These are phyloP conservation scores for Diarsia rubi DNA, from an alignment of 2,888 invertebrate genomes.

Conservation along the genomic window DNA sequence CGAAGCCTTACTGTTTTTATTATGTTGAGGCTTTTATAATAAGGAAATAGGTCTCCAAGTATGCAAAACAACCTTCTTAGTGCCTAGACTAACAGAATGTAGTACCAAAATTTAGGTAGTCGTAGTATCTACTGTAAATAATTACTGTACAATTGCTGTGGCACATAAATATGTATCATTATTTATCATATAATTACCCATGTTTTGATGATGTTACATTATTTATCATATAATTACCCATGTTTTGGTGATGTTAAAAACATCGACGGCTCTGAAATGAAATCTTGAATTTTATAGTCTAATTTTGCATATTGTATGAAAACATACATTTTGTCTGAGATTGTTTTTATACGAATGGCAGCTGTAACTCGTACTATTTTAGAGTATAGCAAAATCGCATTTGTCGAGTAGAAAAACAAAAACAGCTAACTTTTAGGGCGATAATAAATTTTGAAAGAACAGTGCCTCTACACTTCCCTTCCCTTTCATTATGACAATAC, in stretches of 20 bases:
- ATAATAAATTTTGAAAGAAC: not conserved
- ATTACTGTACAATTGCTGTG: conserved; percentile 36
- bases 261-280: conserved; percentile 20
- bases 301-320: conserved; percentile 1
- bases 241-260: conserved; percentile 47
- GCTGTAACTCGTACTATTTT: conserved; percentile 17
- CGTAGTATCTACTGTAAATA: conserved; percentile 59
- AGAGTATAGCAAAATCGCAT: not conserved
- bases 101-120: conserved; percentile 33
- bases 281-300: not conserved
- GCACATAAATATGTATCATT: conserved; percentile 32
- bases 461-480: not conserved
- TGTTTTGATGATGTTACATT: conserved; percentile 41
- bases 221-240: conserved; percentile 1
- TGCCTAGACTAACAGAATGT: conserved; percentile 64
- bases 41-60: not conserved
- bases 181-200: not conserved
- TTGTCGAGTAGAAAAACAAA: not conserved
- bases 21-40: conserved; percentile 5
- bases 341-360: conserved; percentile 25
- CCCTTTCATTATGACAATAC: conserved; percentile 6
- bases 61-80: conserved; percentile 57
- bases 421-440: not conserved
- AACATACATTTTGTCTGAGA: not conserved
- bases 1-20: not conserved